phyloP scores from a whole-genome alignment of 2,888 invertebrate species.

The Saturnia japonica region DNA sequence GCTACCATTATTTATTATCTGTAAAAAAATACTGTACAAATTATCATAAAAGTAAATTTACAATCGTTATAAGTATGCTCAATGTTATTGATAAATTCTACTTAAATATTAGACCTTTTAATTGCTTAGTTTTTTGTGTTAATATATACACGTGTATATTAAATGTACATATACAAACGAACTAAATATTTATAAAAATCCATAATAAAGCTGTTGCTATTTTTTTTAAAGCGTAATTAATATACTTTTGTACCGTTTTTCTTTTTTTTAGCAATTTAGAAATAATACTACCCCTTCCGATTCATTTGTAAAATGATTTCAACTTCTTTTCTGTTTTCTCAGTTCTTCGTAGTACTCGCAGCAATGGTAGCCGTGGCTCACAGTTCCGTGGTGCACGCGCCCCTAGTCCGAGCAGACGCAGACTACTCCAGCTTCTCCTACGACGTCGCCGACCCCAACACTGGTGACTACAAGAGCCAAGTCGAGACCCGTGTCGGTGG shows the following conservation, averaged over 20 bases:
- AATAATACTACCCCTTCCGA: too few relatives aligned
- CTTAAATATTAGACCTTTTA: not conserved
- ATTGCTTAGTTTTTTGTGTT: not conserved
- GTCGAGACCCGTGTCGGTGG: constrained; percentile 79
- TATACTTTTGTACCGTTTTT: too few relatives aligned
- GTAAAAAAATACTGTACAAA: not conserved
- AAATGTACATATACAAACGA: not conserved
- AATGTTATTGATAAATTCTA: too few relatives aligned
- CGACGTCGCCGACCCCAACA: constrained; percentile 80
- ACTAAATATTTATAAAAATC: not conserved
- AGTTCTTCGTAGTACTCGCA: constrained; percentile 70
- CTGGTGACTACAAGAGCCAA: constrained; percentile 82
- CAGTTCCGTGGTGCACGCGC: constrained; percentile 71
- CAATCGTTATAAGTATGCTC: not conserved
- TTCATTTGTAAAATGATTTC: not conserved
- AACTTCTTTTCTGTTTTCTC: constrained; percentile 23
- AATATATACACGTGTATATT: not conserved
- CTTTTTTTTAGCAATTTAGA: too few relatives aligned
- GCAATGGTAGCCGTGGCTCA: constrained; percentile 68
- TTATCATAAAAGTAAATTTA: not conserved
- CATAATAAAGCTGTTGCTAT: not conserved
- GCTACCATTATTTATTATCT: too few relatives aligned
- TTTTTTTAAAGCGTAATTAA: too few relatives aligned
- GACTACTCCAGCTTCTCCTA: constrained; percentile 79
- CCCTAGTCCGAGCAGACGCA: constrained; percentile 73